Conservation (phyloP, 2,113 vertebrate species). For the Sisor rabdophorus region DNA sequence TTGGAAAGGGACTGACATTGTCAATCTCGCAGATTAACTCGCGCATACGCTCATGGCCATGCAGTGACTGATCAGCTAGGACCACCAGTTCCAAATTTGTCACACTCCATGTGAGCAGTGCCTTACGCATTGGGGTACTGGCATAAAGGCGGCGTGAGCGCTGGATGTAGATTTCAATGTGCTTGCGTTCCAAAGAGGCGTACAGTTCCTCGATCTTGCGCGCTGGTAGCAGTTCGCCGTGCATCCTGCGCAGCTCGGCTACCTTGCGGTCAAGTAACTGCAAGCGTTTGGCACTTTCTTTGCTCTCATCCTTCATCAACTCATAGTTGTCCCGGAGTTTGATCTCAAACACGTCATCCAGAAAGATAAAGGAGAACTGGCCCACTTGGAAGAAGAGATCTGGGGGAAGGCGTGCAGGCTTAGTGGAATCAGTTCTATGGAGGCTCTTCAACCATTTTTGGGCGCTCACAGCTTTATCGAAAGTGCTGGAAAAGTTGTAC, state of each 20-base stretch:
- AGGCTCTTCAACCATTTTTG: constrained; percentile 95
- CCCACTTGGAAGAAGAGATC: constrained; percentile 83
- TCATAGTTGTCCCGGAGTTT: constrained; percentile 96
- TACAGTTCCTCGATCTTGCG: constrained; percentile 98
- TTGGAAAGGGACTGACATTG: constrained; percentile 80
- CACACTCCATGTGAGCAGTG: constrained; percentile 89
- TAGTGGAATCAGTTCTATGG: constrained; percentile 55
- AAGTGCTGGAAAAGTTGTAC: constrained; percentile 88
- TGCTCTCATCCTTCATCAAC: constrained; percentile 96
- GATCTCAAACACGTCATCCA: constrained; percentile 92
- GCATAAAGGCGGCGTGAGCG: constrained; percentile 89
- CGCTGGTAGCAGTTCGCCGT: constrained; percentile 90
- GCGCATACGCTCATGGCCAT: constrained; percentile 78
- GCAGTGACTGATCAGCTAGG: constrained; percentile 82
- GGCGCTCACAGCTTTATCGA: constrained; percentile 83
- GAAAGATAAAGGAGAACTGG: constrained; percentile 91
- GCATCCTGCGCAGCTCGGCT: constrained; percentile 89
- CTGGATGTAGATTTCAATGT: constrained; percentile 98
- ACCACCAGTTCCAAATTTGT: constrained; percentile 80
- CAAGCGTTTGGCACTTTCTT: constrained; percentile 91
- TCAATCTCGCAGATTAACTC: constrained; percentile 88
- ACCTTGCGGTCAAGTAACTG: constrained; percentile 90
- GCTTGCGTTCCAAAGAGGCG: constrained; percentile 90
- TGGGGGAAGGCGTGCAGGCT: constrained; percentile 67
- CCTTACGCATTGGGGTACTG: constrained; percentile 93